phyloP scores from a whole-genome alignment of 2,113 vertebrate genomes.

The Anseranas semipalmata region DNA sequence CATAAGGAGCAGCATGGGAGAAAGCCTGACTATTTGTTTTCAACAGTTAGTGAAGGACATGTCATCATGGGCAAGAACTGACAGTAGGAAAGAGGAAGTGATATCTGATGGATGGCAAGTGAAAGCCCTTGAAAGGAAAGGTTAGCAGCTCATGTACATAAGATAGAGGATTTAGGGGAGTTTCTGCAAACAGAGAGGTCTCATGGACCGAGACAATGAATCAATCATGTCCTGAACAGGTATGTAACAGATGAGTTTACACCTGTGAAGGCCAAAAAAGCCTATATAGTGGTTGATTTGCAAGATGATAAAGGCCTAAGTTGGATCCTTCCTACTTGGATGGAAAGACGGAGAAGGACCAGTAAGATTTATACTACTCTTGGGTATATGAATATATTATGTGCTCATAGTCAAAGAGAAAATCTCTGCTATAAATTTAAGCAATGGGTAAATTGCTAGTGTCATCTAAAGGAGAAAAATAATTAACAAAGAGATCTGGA shows the following conservation, averaged over 20 bases:
- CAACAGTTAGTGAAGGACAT: background rate
- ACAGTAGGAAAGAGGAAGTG: background rate
- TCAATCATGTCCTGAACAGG: rapidly evolving
- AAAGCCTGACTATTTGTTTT: background rate
- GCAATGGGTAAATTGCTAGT: background rate
- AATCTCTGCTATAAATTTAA: background rate
- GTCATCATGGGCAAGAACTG: background rate
- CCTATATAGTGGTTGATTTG: background rate
- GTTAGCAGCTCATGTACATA: background rate
- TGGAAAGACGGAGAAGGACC: background rate
- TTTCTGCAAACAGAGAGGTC: background rate
- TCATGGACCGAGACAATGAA: background rate
- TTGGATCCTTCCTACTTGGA: background rate
- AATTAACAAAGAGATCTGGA: background rate
- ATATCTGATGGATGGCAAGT: too few species aligned
- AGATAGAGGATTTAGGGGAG: background rate
- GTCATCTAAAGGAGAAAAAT: background rate
- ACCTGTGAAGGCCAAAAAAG: background rate
- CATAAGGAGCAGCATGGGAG: background rate
- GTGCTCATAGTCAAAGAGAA: background rate
- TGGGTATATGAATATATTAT: background rate
- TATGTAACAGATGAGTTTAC: background rate
- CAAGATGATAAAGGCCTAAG: background rate
- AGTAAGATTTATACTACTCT: background rate
- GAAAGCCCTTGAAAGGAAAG: background rate